These are phyloP conservation scores for Phaetusa simplex DNA, from an alignment of 2,113 vertebrate genomes.

Conservation along the genomic window DNA sequence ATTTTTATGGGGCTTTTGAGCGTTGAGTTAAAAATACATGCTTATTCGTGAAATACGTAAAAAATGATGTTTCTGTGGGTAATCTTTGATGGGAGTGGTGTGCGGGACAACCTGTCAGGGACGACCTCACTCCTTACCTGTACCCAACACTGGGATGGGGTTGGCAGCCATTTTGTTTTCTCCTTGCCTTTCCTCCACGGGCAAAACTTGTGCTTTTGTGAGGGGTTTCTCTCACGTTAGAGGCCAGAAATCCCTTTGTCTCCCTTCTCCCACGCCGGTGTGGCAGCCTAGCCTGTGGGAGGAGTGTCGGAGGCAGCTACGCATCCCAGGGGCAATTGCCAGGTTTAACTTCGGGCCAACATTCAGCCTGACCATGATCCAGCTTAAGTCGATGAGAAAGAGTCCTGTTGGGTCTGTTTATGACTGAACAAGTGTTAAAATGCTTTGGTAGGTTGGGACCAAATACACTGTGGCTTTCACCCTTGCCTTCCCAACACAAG, in stretches of 20 bases:
- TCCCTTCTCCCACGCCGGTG: not conserved
- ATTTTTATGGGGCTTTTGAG: not conserved
- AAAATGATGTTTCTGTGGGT: not conserved
- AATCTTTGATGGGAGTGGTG: not conserved
- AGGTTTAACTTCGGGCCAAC: not conserved
- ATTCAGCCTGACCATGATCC: not conserved
- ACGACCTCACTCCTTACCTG: not conserved
- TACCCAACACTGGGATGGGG: accelerated
- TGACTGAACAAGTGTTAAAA: not conserved
- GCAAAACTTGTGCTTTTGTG: not conserved
- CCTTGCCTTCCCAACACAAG: not conserved
- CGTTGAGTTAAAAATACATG: not conserved
- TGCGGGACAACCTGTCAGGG: not conserved
- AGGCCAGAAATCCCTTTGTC: not conserved
- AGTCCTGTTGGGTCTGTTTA: not conserved
- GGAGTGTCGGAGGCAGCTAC: not conserved
- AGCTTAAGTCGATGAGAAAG: not conserved
- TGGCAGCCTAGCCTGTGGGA: not conserved
- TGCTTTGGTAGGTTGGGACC: not conserved
- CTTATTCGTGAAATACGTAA: not conserved
- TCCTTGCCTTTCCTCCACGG: not conserved
- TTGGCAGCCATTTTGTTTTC: not conserved
- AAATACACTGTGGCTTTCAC: not conserved
- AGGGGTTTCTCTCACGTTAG: not conserved
- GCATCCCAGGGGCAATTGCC: accelerated